These are phyloP conservation scores for Pristionchus pacificus DNA, from an alignment of 1,140 invertebrate genomes.

Conservation along the genomic window DNA sequence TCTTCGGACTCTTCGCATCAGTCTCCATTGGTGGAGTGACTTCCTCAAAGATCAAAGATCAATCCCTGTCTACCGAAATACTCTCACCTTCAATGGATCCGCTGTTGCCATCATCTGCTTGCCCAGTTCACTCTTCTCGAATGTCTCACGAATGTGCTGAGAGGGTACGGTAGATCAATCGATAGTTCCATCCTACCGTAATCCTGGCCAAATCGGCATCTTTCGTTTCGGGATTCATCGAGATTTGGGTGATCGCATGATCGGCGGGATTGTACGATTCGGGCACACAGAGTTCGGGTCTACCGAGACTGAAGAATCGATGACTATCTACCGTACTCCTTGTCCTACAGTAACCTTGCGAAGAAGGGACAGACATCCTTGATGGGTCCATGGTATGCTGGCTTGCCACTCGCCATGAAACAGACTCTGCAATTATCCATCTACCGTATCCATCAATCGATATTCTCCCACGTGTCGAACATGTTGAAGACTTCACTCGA, in stretches of 20 bases:
- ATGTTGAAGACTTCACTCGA: slow-evolving; percentile 75
- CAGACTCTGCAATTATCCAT: slow-evolving; percentile 65
- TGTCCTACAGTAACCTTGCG: not conserved
- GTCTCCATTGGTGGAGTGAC: slow-evolving; percentile 58
- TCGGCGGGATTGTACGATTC: slow-evolving; percentile 66
- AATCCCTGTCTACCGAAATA: slow-evolving; percentile 23
- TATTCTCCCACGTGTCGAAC: slow-evolving; percentile 63
- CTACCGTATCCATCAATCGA: slow-evolving; percentile 86
- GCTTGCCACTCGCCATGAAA: slow-evolving; percentile 27
- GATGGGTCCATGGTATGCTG: slow-evolving; percentile 23
- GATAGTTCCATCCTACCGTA: slow-evolving; percentile 46
- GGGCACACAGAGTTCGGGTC: slow-evolving; percentile 52
- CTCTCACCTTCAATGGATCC: slow-evolving; percentile 61
- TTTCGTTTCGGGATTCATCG: slow-evolving; percentile 61
- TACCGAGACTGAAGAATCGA: too few species aligned
- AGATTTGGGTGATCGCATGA: slow-evolving; percentile 68
- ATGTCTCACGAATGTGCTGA: slow-evolving; percentile 73
- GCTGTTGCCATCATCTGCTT: too few species aligned
- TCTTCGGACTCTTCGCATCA: slow-evolving; percentile 14
- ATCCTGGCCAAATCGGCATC: slow-evolving; percentile 53
- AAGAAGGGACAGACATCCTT: slow-evolving; percentile 20
- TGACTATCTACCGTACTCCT: too few species aligned
- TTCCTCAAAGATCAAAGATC: slow-evolving; percentile 69
- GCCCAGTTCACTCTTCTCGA: slow-evolving; percentile 64
- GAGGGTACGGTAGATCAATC: too few species aligned